Conservation (phyloP, 2,797 vertebrate species). For the Hylomyscus alleni region DNA sequence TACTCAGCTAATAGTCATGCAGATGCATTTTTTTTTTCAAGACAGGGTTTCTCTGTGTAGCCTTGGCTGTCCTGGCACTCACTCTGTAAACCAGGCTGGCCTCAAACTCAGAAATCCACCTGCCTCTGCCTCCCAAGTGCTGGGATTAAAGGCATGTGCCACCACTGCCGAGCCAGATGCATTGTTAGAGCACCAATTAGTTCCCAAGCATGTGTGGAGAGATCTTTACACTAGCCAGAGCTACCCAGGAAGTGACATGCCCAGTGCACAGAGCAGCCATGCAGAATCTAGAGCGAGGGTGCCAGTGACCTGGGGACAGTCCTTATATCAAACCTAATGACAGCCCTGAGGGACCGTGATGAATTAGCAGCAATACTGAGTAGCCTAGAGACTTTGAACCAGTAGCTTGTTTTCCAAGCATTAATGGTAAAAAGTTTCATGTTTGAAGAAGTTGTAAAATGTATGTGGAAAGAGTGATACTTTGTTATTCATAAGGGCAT, state of each 20-base stretch:
- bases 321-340: neutral
- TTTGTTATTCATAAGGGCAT: neutral
- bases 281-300: neutral
- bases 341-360: neutral
- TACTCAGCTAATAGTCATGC: neutral
- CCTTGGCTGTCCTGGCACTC: no score
- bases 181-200: neutral
- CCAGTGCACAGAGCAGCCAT: neutral
- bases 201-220: neutral
- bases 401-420: neutral
- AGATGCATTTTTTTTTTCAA: neutral
- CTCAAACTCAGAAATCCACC: no score
- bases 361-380: no score
- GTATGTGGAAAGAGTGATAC: neutral
- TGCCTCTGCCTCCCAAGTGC: no score
- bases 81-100: no score
- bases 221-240: neutral
- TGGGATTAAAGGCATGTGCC: no score
- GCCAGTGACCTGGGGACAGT: neutral
- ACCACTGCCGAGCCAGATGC: no score
- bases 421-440: neutral
- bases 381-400: neutral
- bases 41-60: no score
- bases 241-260: neutral
- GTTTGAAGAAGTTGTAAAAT: neutral